Evolutionary conservation across 2,113 vertebrate genomes (phyloP), one percentile per base, ranked within the genome.

Genomic region (Megaleporinus macrocephalus): DNA sequence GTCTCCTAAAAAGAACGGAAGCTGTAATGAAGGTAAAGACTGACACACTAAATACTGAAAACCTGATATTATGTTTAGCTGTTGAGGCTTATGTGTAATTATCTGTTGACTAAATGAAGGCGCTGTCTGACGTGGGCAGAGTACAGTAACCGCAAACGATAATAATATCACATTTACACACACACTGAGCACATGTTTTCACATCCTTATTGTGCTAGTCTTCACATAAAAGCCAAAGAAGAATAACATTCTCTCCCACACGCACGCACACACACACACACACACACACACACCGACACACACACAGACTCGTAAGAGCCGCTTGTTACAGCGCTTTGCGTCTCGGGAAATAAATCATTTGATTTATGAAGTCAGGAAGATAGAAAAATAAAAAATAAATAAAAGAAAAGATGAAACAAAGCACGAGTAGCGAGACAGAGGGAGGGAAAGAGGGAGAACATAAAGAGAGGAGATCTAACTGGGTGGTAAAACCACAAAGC

Each of bases 361-460:
- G 90, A 92, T 92, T 92, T 91, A 92, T 91, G 89, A 89, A 89
- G 90, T 90, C 90, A 89, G 88, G 83, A 71, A 86, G 87, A 66
- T 20, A 22, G 87, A 89, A 90, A 78, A 90, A 91, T 86, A 84
- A 88, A 90, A 89, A 89, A 92, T 88, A 92, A 92, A 90, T 89
- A 87, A 91, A 89, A 79, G 77, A 84, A 84, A 87, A 90, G 88
- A 80, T 81, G 86, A 78, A 80, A 72, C 47, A 78, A 76, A 76
- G 71, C 47, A 84, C 75, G 85, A 89, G 59, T 7, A 18, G 49
- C 27, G 49, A 57, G 49, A 70, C 29, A 36, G 41, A 62, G 18
- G 14, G 16, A 72, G 22, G n/a, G 47, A 18, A 44, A 24, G 59
- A 80, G 55, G 69, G 36, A 62, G 29, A 22, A 9, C 30, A 47